Evolutionary conservation across 2,797 vertebrate species (phyloP).

Genomic region (Psittacula echo): DNA sequence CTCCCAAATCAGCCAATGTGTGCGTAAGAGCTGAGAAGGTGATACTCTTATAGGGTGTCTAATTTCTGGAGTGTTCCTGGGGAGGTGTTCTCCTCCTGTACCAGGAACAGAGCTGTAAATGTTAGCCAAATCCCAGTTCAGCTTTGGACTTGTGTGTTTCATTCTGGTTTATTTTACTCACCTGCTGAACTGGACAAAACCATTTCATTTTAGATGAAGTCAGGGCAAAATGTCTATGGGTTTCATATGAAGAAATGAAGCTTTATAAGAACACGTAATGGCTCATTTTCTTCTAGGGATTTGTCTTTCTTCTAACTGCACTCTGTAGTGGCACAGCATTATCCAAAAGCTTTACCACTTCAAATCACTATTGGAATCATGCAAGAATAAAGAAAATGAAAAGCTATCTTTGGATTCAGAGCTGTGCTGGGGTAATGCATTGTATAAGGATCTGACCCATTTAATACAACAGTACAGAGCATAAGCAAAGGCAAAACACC

Average conservation of each 20-base stretch:
- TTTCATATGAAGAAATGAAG: background rate
- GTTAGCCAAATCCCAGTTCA: background rate
- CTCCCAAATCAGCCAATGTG: background rate
- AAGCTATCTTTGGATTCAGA: background rate
- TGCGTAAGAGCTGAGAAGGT: background rate
- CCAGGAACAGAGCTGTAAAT: background rate
- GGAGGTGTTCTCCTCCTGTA: background rate
- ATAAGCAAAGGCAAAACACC: background rate
- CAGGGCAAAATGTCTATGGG: background rate
- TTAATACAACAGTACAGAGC: background rate
- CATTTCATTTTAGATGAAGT: background rate
- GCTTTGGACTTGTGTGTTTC: background rate
- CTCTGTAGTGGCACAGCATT: background rate
- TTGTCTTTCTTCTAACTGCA: background rate
- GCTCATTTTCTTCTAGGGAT: background rate
- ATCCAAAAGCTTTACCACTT: background rate
- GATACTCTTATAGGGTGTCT: background rate
- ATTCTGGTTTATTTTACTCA: background rate
- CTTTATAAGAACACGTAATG: background rate
- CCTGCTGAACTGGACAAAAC: background rate
- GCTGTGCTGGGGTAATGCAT: background rate
- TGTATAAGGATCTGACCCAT: background rate
- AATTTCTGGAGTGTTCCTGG: background rate
- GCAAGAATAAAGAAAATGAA: background rate
- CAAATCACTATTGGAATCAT: background rate